Evolutionary conservation across 2,113 vertebrate genomes (phyloP), one percentile per base, ranked within the genome.

Genomic region (Hippocampus guttulatus): DNA sequence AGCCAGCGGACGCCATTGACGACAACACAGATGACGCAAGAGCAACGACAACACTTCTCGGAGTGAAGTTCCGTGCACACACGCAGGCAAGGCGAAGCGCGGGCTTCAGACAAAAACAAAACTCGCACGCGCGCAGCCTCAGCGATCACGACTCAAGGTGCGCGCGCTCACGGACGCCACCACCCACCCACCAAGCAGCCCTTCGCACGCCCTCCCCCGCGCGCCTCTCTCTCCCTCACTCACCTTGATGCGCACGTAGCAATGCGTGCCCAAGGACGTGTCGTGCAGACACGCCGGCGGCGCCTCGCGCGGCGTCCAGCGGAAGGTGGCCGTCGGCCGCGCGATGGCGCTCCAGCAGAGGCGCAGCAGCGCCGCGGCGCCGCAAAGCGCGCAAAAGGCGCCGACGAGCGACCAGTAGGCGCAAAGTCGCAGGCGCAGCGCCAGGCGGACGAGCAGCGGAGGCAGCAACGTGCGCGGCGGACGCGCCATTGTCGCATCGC

Each of bases 191-290:
- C n/a, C 16, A 4, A 51, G 41, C 41, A 43, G 41, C 49, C 52
- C 49, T 21, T 10, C 40, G 40, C 43, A 7, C 12, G n/a, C 40
- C 41, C 27, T n/a, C 38, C 64, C n/a, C 6, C 43, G 51, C 64
- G 41, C n/a, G 16, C 25, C 45, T 18, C 64, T 18, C 12, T 10
- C 41, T 3, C 64, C 16, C 64, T 10, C 40, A 60, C 83, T 83
- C 85, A 90, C 96, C 96, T 98, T 98, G 88, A 96, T 94, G 73
- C 95, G 77, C 72, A 98, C 95, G 88, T 98, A 98, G 90, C 96
- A 98, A 92, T 98, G 96, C 62, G 96, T 98, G 69, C 96, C 96
- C 92, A 96, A 88, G 81, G 95, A 95, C 88, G 95, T 95, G 93
- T 98, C 95, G 88, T 90, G 94, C 82, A 98, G 85, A 84, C 96